Evolutionary conservation across 1,140 invertebrate species (phyloP).

Genomic region (Phymastichus coffea): DNA sequence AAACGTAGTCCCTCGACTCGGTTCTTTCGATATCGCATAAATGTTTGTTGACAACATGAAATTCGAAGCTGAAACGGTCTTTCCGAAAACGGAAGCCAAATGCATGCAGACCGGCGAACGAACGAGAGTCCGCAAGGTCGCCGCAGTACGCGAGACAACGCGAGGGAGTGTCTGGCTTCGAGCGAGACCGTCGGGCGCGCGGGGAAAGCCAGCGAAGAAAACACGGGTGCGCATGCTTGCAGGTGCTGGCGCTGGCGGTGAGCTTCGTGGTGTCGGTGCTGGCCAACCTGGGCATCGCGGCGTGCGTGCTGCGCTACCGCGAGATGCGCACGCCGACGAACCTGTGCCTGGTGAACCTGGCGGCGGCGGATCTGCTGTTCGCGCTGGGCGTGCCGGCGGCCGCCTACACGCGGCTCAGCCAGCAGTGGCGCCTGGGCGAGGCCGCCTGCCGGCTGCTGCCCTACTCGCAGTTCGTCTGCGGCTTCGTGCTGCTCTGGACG

Average conservation of each 20-base stretch:
- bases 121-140: too few relatives aligned
- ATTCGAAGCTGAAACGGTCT: too few relatives aligned
- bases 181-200: too few relatives aligned
- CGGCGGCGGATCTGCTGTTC: slow-evolving; percentile 66
- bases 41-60: too few relatives aligned
- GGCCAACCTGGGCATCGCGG: slow-evolving; percentile 52
- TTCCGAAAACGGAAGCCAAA: too few relatives aligned
- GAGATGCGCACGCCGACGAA: slow-evolving; percentile 76
- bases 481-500: slow-evolving; percentile 64
- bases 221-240: too few relatives aligned
- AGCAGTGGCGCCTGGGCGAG: slow-evolving; percentile 60
- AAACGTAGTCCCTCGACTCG: too few relatives aligned
- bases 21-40: too few relatives aligned
- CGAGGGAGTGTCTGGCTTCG: too few relatives aligned
- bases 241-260: slow-evolving; percentile 44
- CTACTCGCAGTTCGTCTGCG: slow-evolving; percentile 64
- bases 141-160: too few relatives aligned
- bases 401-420: slow-evolving; percentile 55
- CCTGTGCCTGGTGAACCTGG: slow-evolving; percentile 72
- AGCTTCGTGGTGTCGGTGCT: slow-evolving; percentile 51
- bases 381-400: slow-evolving; percentile 59
- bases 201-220: too few relatives aligned
- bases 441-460: slow-evolving; percentile 58
- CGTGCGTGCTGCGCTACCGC: slow-evolving; percentile 57
- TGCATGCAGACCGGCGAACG: too few relatives aligned